Base-by-base conservation (phyloP, 2,797 vertebrate species). In the Spheniscus humboldti region DNA sequence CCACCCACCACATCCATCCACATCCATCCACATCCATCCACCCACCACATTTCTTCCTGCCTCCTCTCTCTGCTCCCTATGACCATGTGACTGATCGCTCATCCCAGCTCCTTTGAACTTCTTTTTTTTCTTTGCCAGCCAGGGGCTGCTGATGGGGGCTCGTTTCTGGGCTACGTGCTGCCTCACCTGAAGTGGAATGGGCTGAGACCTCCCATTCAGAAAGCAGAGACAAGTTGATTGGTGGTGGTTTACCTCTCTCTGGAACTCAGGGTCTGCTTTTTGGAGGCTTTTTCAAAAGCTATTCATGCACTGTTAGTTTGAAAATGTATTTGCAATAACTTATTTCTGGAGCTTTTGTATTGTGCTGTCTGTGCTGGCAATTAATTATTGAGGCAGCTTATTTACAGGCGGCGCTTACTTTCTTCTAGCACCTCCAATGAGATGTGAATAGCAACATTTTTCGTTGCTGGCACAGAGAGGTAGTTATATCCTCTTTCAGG, bases 351-450 rank as follows among this genome's bases (percentile, higher is more conserved):
- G 63, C 31, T 90, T 93, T 88, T 94, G 71, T 74, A 24, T 93
- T 93, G 90, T 71, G 55, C 64, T 85, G 30, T 73, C 53, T 91
- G 47, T 85, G 60, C n/a, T 68, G 56, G 77, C 84, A 87, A 94
- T 96, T 94, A 95, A 91, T 96, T 96, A 96, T 77, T 60, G 71
- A 93, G 90, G 93, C 90, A 95, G 80, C 19, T 95, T 96, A 91
- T 97, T 93, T 96, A 95, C 71, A 85, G 90, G 64, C 24, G 2
- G 41, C 3, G 8, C 71, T 95, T 94, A 45, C 71, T 96, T 95
- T 92, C 67, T 76, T 91, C 90, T 85, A 80, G 73, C 74, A 82
- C 80, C 67, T 93, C 72, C 96, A 83, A 53, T 83, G 78, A 94
- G 89, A 91, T 71, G 87, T 91, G 93, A 95, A 89, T 63, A 89